Base-by-base conservation (phyloP, 2,888 invertebrate species). In the Ariolimax columbianus region DNA sequence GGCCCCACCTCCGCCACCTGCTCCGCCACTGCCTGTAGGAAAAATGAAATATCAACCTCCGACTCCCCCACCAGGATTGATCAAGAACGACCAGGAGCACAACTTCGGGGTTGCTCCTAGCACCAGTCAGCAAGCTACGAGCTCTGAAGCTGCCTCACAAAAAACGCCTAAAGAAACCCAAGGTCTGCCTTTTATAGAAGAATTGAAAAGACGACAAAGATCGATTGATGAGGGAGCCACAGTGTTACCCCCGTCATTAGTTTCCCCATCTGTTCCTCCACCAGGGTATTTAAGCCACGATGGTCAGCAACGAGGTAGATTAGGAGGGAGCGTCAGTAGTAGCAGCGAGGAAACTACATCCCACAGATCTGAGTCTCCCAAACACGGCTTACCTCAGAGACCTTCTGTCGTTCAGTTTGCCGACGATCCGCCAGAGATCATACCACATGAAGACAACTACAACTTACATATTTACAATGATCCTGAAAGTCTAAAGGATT, bases 381-480 rank as follows among this genome's bases (percentile, higher is more conserved):
- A 23, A 40, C 26, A 33, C 36, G 55, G 72, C 7, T 33, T 70
- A 33, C 72, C 72, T 38, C 72, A 66, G 26, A 11, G 82, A 59
- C 38, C 59, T 26, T 81, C 83, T 33, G 36, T 70, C 11, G 87
- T 88, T 26, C 86, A 86, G 73, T 88, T 88, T 73, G 75, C 88
- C 9, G 36, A 81, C 9, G 80, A 77, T 23, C 88, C 88, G 0
- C 88, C 88, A 9, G 78, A 88, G 78, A 87, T 88, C 70, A 88
- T 88, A n/a, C 86, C 87, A 9, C 75, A 19, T 0, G 75, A 75
- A 30, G 47, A 51, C 30, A 33, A 19, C 19, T 43, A 75, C 73
- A 43, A 30, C n/a, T 14, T 47, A 17, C n/a, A 30, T 14, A 36
- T 51, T 23, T 43, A 70, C 36, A 43, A 82, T 23, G 77, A 79